Base-by-base conservation (phyloP, 1,140 invertebrate species). In the Hesperophylax magnus region DNA sequence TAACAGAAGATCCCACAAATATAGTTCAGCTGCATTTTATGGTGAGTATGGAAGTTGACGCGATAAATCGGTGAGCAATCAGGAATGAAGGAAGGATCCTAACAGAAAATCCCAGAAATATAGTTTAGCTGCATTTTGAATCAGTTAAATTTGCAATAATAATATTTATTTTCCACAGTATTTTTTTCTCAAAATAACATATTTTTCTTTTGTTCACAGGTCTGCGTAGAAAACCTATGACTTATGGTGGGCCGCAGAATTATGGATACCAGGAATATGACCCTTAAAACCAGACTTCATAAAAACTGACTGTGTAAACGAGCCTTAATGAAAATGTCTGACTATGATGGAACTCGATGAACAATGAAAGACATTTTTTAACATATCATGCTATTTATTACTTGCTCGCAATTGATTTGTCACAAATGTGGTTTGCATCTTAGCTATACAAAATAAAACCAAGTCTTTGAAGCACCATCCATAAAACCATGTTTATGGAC, bases 221-320 rank as follows among this genome's bases (percentile, higher is more conserved):
- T 22, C 47, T 81, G 18, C 81, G 74, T 63, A 79, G 74, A 77
- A 81, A 80, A 61, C 58, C 82, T 5, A 81, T 84, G 79, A 81
- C 77, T 54, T 84, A 84, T 63, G 77, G 75, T 34, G 56, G 18
- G 47, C 20, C 60, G 9, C 39, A 34, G 8, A 34, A 74, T 20
- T 58, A 78, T 58, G 69, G 74, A 17, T 84, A 84, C 58, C 82
- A 84, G 78, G 80, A 81, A 72, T 81, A 77, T 74, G 74, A 81
- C 34, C 39, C 60, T 2, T 82, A 75, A 74, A 34, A 15, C 18
- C 20, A 6, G 3, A 0, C 20, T 9, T 8, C 20, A 18, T 18
- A 24, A 61, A 9, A 61, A 18, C 58, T 39, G 34, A 39, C 8
- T 8, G 3, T 39, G 4, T 39, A 39, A 39, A 39, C 58, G 24